Evolutionary conservation across 2,797 vertebrate genomes (phyloP).

Genomic region (Diglossa cyanea): DNA sequence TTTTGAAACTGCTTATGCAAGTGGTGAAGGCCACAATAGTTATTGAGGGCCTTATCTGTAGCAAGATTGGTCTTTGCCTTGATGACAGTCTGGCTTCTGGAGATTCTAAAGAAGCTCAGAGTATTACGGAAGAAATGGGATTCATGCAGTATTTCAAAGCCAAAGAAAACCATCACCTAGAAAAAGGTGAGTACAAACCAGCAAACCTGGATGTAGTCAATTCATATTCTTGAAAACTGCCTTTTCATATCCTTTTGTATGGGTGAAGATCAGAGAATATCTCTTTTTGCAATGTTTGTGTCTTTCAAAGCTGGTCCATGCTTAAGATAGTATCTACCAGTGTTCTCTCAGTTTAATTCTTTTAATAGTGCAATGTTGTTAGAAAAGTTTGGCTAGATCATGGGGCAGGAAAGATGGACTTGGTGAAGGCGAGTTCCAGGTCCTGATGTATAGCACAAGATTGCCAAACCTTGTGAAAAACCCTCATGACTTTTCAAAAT

Average conservation of each 20-base stretch:
- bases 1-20: slow-evolving; percentile 84
- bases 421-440: background rate
- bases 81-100: slow-evolving; percentile 55
- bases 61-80: slow-evolving; percentile 77
- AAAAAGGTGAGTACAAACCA: background rate
- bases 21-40: slow-evolving; percentile 77
- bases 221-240: background rate
- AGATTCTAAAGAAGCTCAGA: slow-evolving; percentile 29
- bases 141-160: background rate
- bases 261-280: background rate
- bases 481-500: background rate
- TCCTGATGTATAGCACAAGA: background rate
- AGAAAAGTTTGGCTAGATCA: background rate
- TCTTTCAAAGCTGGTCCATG: background rate
- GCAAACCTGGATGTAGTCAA: background rate
- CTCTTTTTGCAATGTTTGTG: background rate
- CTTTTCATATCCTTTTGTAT: background rate
- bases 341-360: background rate
- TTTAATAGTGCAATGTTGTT: background rate
- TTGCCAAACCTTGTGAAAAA: background rate
- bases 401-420: background rate
- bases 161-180: background rate
- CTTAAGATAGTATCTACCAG: background rate
- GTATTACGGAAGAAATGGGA: slow-evolving; percentile 16
- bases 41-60: slow-evolving; percentile 84